These are phyloP conservation scores for Odontamblyopus lacepedii DNA, from an alignment of 2,797 vertebrate genomes.

Conservation along the genomic window DNA sequence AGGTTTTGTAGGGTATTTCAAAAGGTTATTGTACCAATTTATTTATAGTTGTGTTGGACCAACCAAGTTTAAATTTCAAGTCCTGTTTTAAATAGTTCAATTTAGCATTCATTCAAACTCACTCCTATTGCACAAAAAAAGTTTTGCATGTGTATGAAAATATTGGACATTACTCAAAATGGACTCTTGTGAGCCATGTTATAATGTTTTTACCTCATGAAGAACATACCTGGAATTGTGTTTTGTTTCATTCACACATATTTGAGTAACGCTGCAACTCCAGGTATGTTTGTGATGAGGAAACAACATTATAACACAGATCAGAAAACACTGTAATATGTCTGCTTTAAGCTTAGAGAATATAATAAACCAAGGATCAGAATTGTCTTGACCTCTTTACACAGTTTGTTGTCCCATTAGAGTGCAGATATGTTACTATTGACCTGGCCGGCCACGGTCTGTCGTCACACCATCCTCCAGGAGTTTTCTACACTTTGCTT, in stretches of 20 bases:
- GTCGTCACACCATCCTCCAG: conserved; percentile 86
- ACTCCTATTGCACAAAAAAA: neutral
- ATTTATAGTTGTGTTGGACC: neutral
- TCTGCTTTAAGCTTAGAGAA: neutral
- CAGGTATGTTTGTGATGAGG: no score
- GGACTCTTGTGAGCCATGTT: no score
- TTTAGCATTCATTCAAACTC: neutral
- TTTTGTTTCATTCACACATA: no score
- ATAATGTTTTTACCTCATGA: no score
- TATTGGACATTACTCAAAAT: no score
- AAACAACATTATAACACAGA: no score
- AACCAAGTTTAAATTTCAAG: neutral
- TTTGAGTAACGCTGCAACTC: no score
- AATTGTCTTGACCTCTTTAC: neutral
- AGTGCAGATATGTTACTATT: conserved; percentile 82
- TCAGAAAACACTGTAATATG: no score
- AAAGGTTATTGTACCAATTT: no score
- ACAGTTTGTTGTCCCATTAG: conserved; percentile 63
- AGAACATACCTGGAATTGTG: no score
- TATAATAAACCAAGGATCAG: neutral
- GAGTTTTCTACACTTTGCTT: conserved; percentile 76
- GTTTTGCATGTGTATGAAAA: neutral
- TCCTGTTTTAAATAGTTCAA: no score
- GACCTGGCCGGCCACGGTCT: conserved; percentile 88
- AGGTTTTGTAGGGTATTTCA: no score